These are phyloP conservation scores for Synergus umbraculus DNA, from an alignment of 2,888 invertebrate species.

Conservation along the genomic window DNA sequence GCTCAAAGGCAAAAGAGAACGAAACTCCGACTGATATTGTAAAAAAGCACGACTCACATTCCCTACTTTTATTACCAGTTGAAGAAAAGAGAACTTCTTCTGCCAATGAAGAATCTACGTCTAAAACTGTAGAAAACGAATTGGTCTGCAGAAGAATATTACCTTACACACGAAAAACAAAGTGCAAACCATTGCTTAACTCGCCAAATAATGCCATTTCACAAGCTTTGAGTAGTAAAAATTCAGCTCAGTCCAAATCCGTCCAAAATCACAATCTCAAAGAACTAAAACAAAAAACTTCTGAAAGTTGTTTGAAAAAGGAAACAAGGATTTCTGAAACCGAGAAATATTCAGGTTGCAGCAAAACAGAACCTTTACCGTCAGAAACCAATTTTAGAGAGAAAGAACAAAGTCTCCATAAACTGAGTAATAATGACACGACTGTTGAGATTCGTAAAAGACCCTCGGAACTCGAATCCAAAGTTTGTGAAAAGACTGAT, in stretches of 20 bases:
- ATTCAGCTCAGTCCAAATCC: background rate
- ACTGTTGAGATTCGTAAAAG: background rate
- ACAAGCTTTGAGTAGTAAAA: slow-evolving; percentile 7
- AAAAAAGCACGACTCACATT: background rate
- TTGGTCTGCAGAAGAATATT: slow-evolving; percentile 49
- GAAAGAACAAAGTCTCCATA: background rate
- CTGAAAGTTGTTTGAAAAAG: background rate
- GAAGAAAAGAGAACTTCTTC: background rate
- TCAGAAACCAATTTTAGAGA: slow-evolving; percentile 17
- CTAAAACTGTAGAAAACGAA: background rate
- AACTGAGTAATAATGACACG: background rate
- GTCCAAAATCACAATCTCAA: background rate
- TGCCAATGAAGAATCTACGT: slow-evolving; percentile 1
- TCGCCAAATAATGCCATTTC: background rate
- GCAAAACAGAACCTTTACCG: slow-evolving; percentile 46
- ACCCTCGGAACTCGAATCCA: background rate
- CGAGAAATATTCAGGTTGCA: slow-evolving; percentile 40
- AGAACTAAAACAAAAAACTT: background rate
- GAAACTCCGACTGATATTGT: background rate
- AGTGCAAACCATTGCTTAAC: slow-evolving; percentile 45
- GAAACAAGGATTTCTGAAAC: background rate
- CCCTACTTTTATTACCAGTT: background rate
- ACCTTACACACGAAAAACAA: slow-evolving; percentile 50
- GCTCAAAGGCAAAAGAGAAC: slow-evolving; percentile 40
- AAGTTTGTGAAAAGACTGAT: slow-evolving; percentile 23